Evolutionary conservation across 2,113 vertebrate genomes (phyloP).

Genomic region (Solenodon paradoxus): DNA sequence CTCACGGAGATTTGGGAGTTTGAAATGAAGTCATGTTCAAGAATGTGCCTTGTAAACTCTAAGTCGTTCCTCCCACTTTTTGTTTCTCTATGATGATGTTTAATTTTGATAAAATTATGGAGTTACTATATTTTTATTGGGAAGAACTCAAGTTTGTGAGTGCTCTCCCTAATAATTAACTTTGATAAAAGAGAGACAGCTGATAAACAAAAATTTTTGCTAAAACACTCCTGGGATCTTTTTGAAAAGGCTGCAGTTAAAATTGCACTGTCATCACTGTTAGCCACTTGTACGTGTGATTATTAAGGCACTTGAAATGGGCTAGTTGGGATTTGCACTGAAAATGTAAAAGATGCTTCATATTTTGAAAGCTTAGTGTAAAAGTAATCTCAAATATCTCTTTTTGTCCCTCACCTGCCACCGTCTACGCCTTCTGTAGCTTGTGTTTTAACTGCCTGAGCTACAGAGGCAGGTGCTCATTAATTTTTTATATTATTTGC

Average conservation of each 20-base stretch:
- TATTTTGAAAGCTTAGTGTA: not conserved
- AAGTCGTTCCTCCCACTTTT: not conserved
- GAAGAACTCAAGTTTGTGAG: not conserved
- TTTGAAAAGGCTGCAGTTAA: not conserved
- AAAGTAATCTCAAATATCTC: not conserved
- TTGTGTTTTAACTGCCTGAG: too few relatives aligned
- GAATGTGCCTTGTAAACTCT: not conserved
- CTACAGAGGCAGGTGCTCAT: too few relatives aligned
- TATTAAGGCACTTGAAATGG: not conserved
- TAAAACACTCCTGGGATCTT: not conserved
- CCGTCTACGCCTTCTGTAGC: too few relatives aligned
- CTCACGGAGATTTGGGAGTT: not conserved
- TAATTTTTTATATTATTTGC: not conserved
- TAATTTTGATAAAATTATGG: not conserved
- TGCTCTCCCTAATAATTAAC: not conserved
- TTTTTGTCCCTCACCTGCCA: too few relatives aligned
- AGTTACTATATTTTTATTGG: not conserved
- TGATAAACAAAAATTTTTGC: not conserved
- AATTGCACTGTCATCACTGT: not conserved
- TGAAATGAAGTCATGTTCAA: constrained; percentile 12
- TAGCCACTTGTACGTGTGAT: not conserved
- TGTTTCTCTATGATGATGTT: not conserved
- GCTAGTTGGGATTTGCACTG: not conserved
- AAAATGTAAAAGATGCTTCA: not conserved
- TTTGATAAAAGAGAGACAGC: not conserved